Conservation (phyloP, 2,888 invertebrate species). For the Hyles lineata region DNA sequence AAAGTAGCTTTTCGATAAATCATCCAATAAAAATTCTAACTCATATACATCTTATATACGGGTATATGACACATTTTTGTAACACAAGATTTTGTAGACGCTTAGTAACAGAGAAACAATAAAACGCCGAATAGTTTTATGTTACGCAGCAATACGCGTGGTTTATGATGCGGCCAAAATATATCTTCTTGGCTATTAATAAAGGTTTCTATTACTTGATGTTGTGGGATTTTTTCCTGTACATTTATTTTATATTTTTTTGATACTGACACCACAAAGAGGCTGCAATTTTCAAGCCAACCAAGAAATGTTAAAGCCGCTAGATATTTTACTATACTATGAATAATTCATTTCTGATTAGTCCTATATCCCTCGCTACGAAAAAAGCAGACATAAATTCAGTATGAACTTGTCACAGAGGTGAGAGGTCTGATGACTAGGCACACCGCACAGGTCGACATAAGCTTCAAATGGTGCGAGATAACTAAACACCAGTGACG, state of each 20-base stretch:
- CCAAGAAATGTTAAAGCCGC: too few relatives aligned
- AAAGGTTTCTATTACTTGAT: background rate
- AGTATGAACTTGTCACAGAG: too few relatives aligned
- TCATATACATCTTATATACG: too few relatives aligned
- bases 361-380: too few relatives aligned
- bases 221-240: background rate
- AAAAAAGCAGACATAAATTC: too few relatives aligned
- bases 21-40: background rate
- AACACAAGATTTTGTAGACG: background rate
- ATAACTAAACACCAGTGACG: too few relatives aligned
- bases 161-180: conserved; percentile 14
- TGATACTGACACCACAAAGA: background rate
- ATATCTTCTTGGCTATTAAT: background rate
- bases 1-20: background rate
- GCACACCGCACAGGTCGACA: too few relatives aligned
- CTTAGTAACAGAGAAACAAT: conserved; percentile 6
- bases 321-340: too few relatives aligned
- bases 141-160: background rate
- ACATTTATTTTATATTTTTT: background rate
- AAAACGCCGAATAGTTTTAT: conserved; percentile 10
- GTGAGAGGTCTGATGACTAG: too few relatives aligned
- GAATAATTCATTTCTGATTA: too few relatives aligned
- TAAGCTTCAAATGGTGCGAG: too few relatives aligned
- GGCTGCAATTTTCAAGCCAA: too few relatives aligned
- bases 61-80: background rate